Conservation (phyloP, 2,797 vertebrate species). For the Cottoperca gobio region DNA sequence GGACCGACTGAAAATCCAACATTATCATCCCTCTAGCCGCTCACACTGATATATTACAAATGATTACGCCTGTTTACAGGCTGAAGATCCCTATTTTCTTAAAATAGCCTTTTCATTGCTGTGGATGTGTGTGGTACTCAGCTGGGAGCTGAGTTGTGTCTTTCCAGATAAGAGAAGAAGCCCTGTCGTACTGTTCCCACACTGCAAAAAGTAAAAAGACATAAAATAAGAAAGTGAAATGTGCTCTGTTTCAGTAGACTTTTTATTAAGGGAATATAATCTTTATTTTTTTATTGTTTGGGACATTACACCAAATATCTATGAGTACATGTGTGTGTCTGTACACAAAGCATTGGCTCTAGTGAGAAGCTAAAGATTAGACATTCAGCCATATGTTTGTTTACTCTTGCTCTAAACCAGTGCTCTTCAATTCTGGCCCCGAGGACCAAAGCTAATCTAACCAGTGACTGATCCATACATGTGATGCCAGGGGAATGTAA, state of each 20-base stretch:
- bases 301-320: conserved; percentile 26
- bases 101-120: not conserved
- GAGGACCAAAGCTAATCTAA: conserved; percentile 58
- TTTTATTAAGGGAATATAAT: not conserved
- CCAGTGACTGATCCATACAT: conserved; percentile 61
- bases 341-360: conserved; percentile 35
- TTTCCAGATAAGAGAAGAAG: conserved; percentile 1
- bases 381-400: conserved; percentile 42
- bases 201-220: not conserved
- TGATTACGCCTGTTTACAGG: too few species aligned
- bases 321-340: conserved; percentile 31
- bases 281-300: conserved; percentile 8
- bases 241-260: not conserved
- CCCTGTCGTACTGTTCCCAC: not conserved
- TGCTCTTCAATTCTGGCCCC: conserved; percentile 40
- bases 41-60: not conserved
- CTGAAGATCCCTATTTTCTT: not conserved
- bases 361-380: conserved; percentile 37
- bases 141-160: not conserved
- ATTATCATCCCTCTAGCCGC: not conserved
- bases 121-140: not conserved
- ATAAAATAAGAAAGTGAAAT: not conserved
- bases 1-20: not conserved
- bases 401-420: conserved; percentile 35
- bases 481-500: conserved; percentile 62